These are phyloP conservation scores for Polyodon spathula DNA, from an alignment of 2,113 vertebrate genomes.

Conservation along the genomic window DNA sequence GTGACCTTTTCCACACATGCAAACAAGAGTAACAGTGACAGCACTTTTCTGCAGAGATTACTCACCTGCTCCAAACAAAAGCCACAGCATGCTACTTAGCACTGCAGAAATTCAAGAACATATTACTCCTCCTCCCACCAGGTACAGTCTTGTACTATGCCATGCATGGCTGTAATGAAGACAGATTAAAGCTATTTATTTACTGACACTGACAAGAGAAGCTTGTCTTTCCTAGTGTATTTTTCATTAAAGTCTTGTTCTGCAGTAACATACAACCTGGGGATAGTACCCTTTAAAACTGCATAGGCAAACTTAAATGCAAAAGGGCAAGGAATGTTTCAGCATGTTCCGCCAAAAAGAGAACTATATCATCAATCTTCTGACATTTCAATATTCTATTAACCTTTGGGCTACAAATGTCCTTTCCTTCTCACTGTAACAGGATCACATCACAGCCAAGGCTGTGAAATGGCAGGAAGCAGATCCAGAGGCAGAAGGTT, in stretches of 20 bases:
- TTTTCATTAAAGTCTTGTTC: conserved; percentile 48
- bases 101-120: conserved; percentile 27
- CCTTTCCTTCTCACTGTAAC: conserved; percentile 55
- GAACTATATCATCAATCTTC: conserved; percentile 64
- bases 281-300: conserved; percentile 28
- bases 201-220: conserved; percentile 52
- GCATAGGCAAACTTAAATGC: conserved; percentile 17
- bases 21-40: conserved; percentile 3
- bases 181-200: conserved; percentile 68
- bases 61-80: conserved; percentile 14
- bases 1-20: too few relatives aligned
- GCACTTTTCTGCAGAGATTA: neutral
- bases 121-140: conserved; percentile 30
- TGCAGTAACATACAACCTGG: conserved; percentile 28
- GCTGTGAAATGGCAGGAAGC: too few relatives aligned
- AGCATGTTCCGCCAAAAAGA: conserved; percentile 44
- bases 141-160: conserved; percentile 30
- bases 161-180: conserved; percentile 59
- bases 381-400: conserved; percentile 75
- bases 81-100: conserved; percentile 34
- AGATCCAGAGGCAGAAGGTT: too few relatives aligned
- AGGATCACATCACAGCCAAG: too few relatives aligned
- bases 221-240: conserved; percentile 43
- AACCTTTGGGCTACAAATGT: conserved; percentile 63
- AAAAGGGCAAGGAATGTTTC: conserved; percentile 61